Percentiles rank a stretch among this genome's conserved stretches.
phyloP scores from a whole-genome alignment of 2,113 vertebrate species.

The Ceuthmochares aereus region DNA sequence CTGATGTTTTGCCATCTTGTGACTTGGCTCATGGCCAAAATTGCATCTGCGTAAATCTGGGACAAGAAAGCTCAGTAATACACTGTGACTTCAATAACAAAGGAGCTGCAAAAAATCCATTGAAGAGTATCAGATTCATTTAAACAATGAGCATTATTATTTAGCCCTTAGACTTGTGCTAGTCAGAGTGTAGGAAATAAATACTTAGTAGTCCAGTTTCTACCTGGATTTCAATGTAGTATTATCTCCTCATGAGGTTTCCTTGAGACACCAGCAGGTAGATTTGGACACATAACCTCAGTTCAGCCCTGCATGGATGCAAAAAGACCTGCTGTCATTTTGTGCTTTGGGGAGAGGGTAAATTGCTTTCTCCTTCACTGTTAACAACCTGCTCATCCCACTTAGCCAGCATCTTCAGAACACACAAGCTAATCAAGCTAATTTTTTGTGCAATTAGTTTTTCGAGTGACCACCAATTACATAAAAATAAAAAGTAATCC shows the following conservation, averaged over 20 bases:
- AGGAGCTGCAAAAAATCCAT: conserved; percentile 9
- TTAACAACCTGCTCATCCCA: background rate
- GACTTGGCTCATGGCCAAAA: background rate
- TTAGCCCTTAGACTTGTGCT: background rate
- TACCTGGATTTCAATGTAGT: background rate
- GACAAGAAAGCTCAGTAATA: background rate
- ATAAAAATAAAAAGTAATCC: background rate
- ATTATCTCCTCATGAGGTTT: background rate
- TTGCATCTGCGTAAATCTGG: background rate
- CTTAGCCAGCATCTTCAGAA: background rate
- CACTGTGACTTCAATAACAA: background rate
- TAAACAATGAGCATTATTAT: conserved; percentile 26
- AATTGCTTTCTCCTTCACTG: background rate
- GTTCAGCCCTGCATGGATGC: background rate
- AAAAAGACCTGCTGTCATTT: background rate
- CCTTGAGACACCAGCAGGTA: background rate
- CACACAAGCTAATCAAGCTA: background rate
- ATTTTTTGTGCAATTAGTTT: background rate
- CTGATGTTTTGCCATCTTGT: conserved; percentile 40
- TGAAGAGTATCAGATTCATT: background rate
- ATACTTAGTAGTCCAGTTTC: background rate
- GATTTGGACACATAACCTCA: background rate
- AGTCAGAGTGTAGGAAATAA: background rate
- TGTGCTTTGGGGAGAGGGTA: background rate
- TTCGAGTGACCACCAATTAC: background rate